These are phyloP conservation scores for Terrapene triunguis DNA, from an alignment of 2,113 vertebrate species.

Conservation along the genomic window DNA sequence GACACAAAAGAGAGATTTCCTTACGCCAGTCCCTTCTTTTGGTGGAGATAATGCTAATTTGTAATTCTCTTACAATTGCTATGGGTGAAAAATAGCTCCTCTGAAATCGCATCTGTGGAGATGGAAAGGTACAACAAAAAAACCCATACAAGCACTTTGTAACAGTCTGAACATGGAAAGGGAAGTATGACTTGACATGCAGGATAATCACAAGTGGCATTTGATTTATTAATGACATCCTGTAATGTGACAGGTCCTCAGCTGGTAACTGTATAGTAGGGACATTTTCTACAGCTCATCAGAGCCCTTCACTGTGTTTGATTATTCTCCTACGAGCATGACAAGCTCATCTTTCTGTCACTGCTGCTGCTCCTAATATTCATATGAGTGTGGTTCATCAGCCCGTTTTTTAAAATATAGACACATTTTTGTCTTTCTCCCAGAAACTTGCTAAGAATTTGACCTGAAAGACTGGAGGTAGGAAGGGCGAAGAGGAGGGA, in stretches of 20 bases:
- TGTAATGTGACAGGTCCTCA: not conserved
- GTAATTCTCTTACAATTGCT: conserved; percentile 1
- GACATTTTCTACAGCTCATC: not conserved
- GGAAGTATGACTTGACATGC: not conserved
- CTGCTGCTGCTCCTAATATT: not conserved
- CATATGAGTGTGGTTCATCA: not conserved
- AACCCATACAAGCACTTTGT: not conserved
- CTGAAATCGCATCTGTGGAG: conserved; percentile 22
- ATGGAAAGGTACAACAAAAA: not conserved
- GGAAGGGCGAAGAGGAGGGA: not conserved
- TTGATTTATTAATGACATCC: not conserved
- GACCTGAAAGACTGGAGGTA: not conserved
- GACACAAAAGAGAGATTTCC: conserved; percentile 51
- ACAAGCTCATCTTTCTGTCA: not conserved
- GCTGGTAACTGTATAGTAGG: not conserved
- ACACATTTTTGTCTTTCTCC: not conserved
- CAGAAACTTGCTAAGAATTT: not conserved
- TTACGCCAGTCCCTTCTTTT: conserved; percentile 40
- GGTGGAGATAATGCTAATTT: conserved; percentile 8
- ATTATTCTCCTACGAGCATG: not conserved
- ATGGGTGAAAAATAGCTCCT: not conserved
- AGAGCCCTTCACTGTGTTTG: not conserved
- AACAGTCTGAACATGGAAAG: conserved; percentile 9
- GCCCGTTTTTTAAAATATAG: not conserved
- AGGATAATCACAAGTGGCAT: not conserved